Conservation (phyloP, 2,888 invertebrate genomes). For the Drosophila rellima region DNA sequence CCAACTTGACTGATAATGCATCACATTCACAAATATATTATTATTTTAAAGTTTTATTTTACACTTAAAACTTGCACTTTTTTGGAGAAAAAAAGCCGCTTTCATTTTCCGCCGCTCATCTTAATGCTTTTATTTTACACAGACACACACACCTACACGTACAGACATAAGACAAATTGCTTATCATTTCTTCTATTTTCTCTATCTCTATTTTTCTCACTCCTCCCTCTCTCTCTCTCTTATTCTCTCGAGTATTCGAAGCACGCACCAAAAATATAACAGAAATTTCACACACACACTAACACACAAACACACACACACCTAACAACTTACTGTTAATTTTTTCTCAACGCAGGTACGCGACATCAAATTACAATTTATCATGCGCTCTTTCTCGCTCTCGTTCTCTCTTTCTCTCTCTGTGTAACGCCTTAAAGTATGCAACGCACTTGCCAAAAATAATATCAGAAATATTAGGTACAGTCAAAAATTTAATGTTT, state of each 20-base stretch:
- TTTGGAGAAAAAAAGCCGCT: conserved; percentile 22
- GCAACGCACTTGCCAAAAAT: conserved; percentile 22
- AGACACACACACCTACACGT: conserved; percentile 34
- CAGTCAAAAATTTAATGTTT: conserved; percentile 62
- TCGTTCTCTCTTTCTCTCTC: conserved; percentile 25
- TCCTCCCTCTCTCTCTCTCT: conserved; percentile 29
- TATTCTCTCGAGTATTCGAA: conserved; percentile 44
- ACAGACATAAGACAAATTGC: conserved; percentile 45
- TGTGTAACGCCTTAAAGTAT: conserved; percentile 21
- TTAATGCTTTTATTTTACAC: conserved; percentile 53
- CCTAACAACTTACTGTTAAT: conserved; percentile 60
- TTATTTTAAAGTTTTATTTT: conserved; percentile 11
- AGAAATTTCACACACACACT: conserved; percentile 28
- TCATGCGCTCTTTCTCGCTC: conserved; percentile 64
- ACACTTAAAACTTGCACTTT: conserved; percentile 31
- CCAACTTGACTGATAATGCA: conserved; percentile 21
- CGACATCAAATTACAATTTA: conserved; percentile 70
- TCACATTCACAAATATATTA: conserved; percentile 31
- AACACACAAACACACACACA: conserved; percentile 39
- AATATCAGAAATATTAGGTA: conserved; percentile 65
- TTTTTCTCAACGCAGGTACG: conserved; percentile 69
- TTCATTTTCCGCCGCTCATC: conserved; percentile 38
- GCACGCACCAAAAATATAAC: conserved; percentile 62
- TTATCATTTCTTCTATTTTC: conserved; percentile 55
- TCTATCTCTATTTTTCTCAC: conserved; percentile 32